These are phyloP conservation scores for Catharus fuscescens DNA, from an alignment of 2,113 vertebrate species.

Conservation along the genomic window DNA sequence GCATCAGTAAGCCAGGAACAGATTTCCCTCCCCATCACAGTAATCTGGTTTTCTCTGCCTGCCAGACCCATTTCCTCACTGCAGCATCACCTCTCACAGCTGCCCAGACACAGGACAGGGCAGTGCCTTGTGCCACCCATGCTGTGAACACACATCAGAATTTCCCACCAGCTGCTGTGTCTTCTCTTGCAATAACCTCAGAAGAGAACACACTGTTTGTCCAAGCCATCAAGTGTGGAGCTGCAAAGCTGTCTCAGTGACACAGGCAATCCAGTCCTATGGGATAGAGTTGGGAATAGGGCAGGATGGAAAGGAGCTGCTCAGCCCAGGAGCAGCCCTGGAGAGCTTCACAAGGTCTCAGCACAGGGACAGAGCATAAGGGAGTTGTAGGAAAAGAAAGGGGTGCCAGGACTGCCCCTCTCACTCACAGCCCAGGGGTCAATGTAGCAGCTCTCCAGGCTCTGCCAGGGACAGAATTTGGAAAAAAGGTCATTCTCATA, in stretches of 20 bases:
- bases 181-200: background rate
- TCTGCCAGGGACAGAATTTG: background rate
- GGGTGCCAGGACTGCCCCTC: background rate
- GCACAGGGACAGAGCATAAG: background rate
- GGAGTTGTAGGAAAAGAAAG: background rate
- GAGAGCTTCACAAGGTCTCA: background rate
- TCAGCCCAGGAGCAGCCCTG: background rate
- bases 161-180: background rate
- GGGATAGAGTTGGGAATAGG: background rate
- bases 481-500: background rate
- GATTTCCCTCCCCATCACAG: background rate
- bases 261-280: too few relatives aligned
- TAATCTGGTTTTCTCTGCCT: background rate
- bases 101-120: background rate
- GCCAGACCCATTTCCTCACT: background rate
- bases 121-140: rapidly evolving
- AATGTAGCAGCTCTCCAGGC: background rate
- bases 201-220: background rate
- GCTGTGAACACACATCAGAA: background rate
- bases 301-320: background rate
- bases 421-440: rapidly evolving
- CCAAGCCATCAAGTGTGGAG: background rate
- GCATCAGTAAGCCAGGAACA: background rate
- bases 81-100: rapidly evolving
- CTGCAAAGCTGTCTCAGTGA: rapidly evolving